Evolutionary conservation across 2,888 invertebrate species (phyloP).

Genomic region (Cepaea hortensis): DNA sequence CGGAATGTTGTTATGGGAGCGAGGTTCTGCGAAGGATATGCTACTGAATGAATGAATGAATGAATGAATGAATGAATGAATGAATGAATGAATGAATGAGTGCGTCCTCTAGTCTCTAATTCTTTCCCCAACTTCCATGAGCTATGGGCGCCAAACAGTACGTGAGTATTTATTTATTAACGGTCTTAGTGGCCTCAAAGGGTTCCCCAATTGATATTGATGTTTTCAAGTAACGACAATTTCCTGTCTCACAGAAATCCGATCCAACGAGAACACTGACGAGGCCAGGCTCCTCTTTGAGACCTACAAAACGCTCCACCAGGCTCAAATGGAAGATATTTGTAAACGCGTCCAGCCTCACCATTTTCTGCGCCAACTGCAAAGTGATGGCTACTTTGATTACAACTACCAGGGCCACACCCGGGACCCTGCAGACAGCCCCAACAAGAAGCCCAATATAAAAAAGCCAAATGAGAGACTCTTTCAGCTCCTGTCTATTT

Average conservation of each 20-base stretch:
- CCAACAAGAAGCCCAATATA: neutral
- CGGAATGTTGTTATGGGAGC: no score
- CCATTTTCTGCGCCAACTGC: neutral
- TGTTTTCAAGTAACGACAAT: neutral
- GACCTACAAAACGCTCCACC: neutral
- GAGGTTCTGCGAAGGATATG: no score
- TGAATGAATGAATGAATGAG: no score
- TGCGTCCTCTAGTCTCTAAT: no score
- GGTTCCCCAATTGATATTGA: no score
- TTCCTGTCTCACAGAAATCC: neutral
- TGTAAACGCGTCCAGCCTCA: neutral
- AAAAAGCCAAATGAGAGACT: constrained; percentile 7
- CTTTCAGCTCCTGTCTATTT: neutral
- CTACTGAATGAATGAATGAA: no score
- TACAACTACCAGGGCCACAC: constrained; percentile 2
- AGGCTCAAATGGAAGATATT: constrained; percentile 1
- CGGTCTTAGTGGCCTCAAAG: no score
- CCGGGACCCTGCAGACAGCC: neutral
- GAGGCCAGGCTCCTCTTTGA: neutral
- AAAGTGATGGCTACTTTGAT: constrained; percentile 13
- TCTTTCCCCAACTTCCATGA: no score
- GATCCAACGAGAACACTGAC: neutral
- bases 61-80: no score
- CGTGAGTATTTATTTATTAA: no score
- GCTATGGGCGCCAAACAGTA: no score